These are phyloP conservation scores for Uropetala carovei DNA, from an alignment of 2,888 invertebrate species.

Conservation along the genomic window DNA sequence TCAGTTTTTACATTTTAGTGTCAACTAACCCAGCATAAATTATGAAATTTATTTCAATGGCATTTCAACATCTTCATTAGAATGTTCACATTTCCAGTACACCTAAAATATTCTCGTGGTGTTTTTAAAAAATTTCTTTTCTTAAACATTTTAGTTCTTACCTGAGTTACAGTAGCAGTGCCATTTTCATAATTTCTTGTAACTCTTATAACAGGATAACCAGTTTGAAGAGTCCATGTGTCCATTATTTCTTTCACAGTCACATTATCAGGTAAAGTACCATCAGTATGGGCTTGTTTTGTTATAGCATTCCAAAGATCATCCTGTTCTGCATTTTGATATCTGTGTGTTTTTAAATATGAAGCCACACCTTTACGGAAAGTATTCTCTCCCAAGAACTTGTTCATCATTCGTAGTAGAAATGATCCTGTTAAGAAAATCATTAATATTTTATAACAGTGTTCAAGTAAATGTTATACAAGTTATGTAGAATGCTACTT, in stretches of 20 bases:
- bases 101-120: no score
- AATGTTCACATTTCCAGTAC: no score
- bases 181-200: slow-evolving; percentile 68
- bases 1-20: no score
- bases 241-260: slow-evolving; percentile 89
- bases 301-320: slow-evolving; percentile 90
- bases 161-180: slow-evolving; percentile 55
- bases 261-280: slow-evolving; percentile 75
- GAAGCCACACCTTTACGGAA: slow-evolving; percentile 82
- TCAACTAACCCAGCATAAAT: no score
- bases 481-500: slow-evolving; percentile 66
- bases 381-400: slow-evolving; percentile 87
- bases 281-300: slow-evolving; percentile 80
- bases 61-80: no score
- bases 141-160: background rate
- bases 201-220: slow-evolving; percentile 86
- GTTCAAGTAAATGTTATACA: background rate
- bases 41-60: no score
- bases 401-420: slow-evolving; percentile 93
- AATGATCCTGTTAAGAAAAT: slow-evolving; percentile 79
- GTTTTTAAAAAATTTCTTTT: no score
- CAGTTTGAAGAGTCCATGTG: slow-evolving; percentile 92
- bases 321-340: slow-evolving; percentile 87
- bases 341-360: slow-evolving; percentile 79
- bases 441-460: background rate